Evolutionary conservation across 53 echinoderm and acorn worm species (phyloP), one percentile per base, ranked within the genome.

Genomic region (Zoroaster sp.): DNA sequence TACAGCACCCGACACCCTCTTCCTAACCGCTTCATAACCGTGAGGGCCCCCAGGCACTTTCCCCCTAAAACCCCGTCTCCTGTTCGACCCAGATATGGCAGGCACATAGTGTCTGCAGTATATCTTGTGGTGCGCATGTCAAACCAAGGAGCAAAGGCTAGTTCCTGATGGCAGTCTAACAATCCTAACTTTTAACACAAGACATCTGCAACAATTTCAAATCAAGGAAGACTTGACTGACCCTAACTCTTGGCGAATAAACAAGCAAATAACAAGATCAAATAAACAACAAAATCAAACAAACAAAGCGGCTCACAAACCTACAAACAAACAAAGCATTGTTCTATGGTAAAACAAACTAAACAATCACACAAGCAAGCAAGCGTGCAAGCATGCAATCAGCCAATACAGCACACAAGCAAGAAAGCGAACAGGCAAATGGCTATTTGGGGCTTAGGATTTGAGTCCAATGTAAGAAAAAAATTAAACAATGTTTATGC

Each of bases 41-140:
- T 79, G 79, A 79, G 38, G 59, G 21, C 20, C 79, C 83, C 69
- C 83, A 83, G 83, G 43, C 83, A 18, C 63, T 79, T 40, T 79
- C 63, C 79, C 35, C 36, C 35, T 31, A 31, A 44, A 28, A 31
- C 34, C 31, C 83, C 67, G 66, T 35, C 66, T 83, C 83, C 83
- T 66, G 43, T n/a, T 17, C 83, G 83, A 83, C 83, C 83, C 83
- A 83, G 83, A 83, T 68, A 49, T 42, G 21, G 63, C 63, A 59
- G 28, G 23, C 55, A 79, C 53, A 4, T 37, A 37, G 79, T 63
- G 59, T 55, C 65, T 79, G 79, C 79, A 55, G 38, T 79, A 25
- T 63, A 43, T 63, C 79, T 14, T n/a, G 40, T 74, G 79, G 53
- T 55, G 79, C 9, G 33, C 39, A 40, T 17, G 21, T 73, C 41